These are phyloP conservation scores for Fregetta grallaria DNA, from an alignment of 2,113 vertebrate species.

Conservation along the genomic window DNA sequence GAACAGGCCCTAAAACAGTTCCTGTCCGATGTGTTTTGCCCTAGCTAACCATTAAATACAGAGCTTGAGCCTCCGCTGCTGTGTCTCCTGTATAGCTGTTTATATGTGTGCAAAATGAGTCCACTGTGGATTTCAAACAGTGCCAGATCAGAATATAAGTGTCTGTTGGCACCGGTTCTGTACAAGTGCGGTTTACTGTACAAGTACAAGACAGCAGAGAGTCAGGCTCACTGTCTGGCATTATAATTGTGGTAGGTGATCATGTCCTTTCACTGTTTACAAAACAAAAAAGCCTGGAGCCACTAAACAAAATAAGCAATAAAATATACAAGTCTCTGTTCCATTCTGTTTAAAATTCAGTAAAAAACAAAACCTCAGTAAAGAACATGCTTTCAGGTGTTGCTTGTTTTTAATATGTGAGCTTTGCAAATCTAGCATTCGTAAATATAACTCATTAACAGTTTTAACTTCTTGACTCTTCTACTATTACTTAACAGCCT, in stretches of 20 bases:
- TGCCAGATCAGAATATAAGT: not conserved
- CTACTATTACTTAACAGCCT: not conserved
- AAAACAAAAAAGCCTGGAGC: not conserved
- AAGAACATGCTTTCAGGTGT: not conserved
- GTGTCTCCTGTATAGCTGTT: not conserved
- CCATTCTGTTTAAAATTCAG: not conserved
- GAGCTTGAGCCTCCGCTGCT: not conserved
- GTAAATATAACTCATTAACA: not conserved
- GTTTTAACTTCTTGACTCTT: not conserved
- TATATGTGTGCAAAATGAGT: not conserved
- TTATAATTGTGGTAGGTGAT: not conserved
- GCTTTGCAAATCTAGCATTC: not conserved
- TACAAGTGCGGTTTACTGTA: not conserved
- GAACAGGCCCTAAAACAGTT: not conserved
- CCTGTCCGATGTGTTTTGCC: not conserved
- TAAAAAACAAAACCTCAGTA: not conserved
- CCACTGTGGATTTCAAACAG: not conserved
- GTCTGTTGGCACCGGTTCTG: not conserved
- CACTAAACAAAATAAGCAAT: not conserved
- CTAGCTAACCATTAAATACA: not conserved
- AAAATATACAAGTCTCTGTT: not conserved
- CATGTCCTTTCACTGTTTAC: not conserved
- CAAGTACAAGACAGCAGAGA: not conserved
- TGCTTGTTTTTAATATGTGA: not conserved
- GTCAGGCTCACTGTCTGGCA: not conserved